phyloP scores from a whole-genome alignment of 2,113 vertebrate genomes.

The Meleagris gallopavo region DNA sequence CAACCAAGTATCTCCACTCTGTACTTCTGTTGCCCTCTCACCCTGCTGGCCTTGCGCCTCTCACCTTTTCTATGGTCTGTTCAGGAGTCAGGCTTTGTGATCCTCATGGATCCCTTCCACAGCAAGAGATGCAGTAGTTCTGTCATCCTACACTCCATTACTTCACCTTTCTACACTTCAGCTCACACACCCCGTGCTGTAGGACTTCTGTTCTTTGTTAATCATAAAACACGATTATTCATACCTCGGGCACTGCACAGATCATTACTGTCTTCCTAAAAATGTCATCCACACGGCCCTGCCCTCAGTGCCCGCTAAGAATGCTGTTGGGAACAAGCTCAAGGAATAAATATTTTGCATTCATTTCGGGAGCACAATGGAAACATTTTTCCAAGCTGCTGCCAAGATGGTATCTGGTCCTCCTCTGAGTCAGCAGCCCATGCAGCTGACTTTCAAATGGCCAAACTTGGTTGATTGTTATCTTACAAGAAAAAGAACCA shows the following conservation, averaged over 20 bases:
- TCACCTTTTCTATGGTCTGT: neutral
- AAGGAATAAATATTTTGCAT: constrained; percentile 57
- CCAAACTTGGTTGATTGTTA: constrained; percentile 33
- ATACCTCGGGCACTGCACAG: neutral
- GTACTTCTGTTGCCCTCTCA: neutral
- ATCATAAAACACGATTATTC: constrained; percentile 18
- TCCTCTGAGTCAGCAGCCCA: constrained; percentile 44
- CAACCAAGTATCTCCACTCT: neutral
- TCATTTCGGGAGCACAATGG: constrained; percentile 54
- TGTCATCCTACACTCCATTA: neutral
- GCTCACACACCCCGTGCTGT: neutral
- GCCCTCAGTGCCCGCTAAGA: constrained; percentile 43
- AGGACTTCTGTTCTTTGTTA: constrained; percentile 26
- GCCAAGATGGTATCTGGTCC: constrained; percentile 44
- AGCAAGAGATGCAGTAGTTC: neutral
- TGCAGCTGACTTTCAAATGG: constrained; percentile 64
- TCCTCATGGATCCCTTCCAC: neutral
- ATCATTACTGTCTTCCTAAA: constrained; percentile 6
- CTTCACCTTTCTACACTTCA: neutral
- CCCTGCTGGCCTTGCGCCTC: neutral
- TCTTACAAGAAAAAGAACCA: neutral
- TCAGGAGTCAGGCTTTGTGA: neutral
- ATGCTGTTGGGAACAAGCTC: constrained; percentile 60
- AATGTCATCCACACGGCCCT: constrained; percentile 1
- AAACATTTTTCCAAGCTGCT: constrained; percentile 46